These are phyloP conservation scores for Herpetotheres cachinnans DNA, from an alignment of 2,113 vertebrate species.

Conservation along the genomic window DNA sequence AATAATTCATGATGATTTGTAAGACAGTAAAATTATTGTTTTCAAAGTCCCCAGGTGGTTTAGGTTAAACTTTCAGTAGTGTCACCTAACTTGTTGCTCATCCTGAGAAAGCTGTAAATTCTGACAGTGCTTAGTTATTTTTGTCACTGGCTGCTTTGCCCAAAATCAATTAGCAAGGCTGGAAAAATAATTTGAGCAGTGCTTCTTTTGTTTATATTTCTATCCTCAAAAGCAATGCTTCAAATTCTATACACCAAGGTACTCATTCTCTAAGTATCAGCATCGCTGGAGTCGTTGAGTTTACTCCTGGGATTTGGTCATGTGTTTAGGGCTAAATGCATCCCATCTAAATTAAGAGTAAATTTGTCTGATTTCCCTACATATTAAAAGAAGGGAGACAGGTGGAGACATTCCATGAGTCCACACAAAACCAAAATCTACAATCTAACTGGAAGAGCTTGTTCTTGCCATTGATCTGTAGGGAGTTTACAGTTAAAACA, in stretches of 20 bases:
- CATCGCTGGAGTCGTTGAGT: neutral
- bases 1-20: neutral
- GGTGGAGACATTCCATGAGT: neutral
- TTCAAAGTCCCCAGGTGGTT: neutral
- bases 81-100: neutral
- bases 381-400: neutral
- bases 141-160: neutral
- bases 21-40: neutral
- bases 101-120: neutral
- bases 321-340: neutral
- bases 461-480: neutral
- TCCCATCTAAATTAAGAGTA: neutral
- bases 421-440: neutral
- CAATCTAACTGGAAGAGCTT: neutral
- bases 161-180: neutral
- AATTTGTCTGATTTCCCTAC: neutral
- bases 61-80: neutral
- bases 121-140: neutral
- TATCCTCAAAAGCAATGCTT: neutral
- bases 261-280: neutral
- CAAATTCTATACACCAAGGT: neutral
- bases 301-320: neutral
- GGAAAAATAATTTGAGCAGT: neutral
- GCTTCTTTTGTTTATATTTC: neutral
- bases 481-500: neutral